phyloP scores from a whole-genome alignment of 2,113 vertebrate species.

The Chinchilla lanigera region DNA sequence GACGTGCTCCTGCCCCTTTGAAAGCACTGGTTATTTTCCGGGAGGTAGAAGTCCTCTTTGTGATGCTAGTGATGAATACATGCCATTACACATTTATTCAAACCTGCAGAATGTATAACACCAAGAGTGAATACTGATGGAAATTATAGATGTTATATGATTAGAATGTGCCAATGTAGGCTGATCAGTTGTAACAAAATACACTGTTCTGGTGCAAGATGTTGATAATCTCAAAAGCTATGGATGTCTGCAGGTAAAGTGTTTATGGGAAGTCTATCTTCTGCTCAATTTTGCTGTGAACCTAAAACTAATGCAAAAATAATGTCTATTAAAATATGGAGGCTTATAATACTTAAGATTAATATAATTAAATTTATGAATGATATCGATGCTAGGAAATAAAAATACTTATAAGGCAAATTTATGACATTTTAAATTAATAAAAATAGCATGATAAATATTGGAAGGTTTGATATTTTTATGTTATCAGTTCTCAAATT shows the following conservation, averaged over 20 bases:
- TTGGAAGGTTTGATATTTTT: neutral
- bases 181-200: neutral
- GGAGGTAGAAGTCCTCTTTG: neutral
- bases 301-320: neutral
- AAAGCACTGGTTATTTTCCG: neutral
- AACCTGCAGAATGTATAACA: neutral
- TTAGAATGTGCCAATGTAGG: neutral
- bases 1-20: neutral
- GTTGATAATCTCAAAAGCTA: neutral
- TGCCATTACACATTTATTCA: neutral
- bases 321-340: neutral
- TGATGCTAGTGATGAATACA: neutral
- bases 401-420: neutral
- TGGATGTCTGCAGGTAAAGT: neutral
- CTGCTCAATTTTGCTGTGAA: neutral
- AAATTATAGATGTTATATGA: neutral
- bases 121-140: neutral
- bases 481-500: neutral
- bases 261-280: neutral
- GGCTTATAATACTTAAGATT: neutral
- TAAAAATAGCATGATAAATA: neutral
- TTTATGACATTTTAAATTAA: neutral
- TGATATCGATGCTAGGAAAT: neutral
- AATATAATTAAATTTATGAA: neutral
- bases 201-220: neutral